A percentile compares a stretch with the other conserved stretches of the same genome.
These are phyloP conservation scores for Gasteruption jaculator DNA, from an alignment of 2,888 invertebrate species.

Conservation along the genomic window DNA sequence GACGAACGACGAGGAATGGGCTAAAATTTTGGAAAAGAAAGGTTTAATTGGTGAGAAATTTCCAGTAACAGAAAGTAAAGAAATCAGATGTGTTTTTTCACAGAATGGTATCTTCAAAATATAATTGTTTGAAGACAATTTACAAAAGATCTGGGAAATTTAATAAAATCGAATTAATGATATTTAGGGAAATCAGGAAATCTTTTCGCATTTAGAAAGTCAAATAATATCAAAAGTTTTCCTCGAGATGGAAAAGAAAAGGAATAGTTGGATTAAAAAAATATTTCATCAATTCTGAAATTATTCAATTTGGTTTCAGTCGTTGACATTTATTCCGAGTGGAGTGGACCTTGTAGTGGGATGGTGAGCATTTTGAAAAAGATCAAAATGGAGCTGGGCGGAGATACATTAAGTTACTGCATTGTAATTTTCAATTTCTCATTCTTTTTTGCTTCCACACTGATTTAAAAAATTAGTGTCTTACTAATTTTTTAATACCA, in stretches of 20 bases:
- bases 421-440: constrained; percentile 58
- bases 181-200: no score
- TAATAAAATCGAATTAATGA: no score
- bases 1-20: constrained; percentile 80
- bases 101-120: no score
- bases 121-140: no score
- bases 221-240: not conserved
- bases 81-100: no score
- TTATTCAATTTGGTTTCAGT: constrained; percentile 55
- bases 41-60: constrained; percentile 60
- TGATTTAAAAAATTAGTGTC: no score
- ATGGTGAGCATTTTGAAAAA: constrained; percentile 84
- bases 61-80: not conserved
- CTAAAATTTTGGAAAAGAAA: constrained; percentile 68
- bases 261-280: constrained; percentile 2
- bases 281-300: constrained; percentile 1
- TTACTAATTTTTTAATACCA: no score
- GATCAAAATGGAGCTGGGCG: constrained; percentile 85
- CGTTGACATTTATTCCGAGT: constrained; percentile 87
- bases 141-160: no score
- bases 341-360: constrained; percentile 89
- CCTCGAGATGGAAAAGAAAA: not conserved
- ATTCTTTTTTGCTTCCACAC: no score
- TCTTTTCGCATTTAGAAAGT: no score
- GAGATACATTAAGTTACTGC: constrained; percentile 77